phyloP scores from a whole-genome alignment of 2,797 vertebrate species.

The Syndactyla subalaris region DNA sequence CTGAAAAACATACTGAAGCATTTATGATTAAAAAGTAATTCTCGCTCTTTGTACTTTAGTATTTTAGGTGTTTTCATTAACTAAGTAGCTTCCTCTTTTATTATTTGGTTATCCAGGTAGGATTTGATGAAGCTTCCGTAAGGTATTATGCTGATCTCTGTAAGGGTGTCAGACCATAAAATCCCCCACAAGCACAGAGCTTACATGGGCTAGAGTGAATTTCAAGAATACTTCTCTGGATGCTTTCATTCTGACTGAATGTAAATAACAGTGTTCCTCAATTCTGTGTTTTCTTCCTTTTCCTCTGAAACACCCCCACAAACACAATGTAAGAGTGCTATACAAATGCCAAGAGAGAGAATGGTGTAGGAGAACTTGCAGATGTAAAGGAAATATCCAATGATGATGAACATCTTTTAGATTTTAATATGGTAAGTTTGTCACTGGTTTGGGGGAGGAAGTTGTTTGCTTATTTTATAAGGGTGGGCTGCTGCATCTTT shows the following conservation, averaged over 20 bases:
- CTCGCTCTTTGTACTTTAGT: background rate
- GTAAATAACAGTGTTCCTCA: slow-evolving; percentile 63
- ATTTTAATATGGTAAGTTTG: slow-evolving; percentile 84
- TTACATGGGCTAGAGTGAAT: background rate
- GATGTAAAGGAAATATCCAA: slow-evolving; percentile 77
- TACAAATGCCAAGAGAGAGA: slow-evolving; percentile 78
- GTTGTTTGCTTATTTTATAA: slow-evolving; percentile 2
- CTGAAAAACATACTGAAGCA: background rate
- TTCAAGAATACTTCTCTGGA: background rate
- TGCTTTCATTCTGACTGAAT: slow-evolving; percentile 1
- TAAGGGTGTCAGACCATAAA: background rate
- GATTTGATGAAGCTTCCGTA: background rate
- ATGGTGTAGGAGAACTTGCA: slow-evolving; percentile 76
- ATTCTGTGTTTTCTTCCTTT: slow-evolving; percentile 68
- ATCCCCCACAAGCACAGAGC: background rate
- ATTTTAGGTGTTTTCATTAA: background rate
- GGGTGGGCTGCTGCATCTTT: background rate
- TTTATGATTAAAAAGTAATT: background rate
- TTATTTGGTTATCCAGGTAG: background rate
- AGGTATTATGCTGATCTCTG: background rate
- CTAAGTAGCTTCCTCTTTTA: background rate
- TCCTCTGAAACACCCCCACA: slow-evolving; percentile 51
- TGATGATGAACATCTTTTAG: slow-evolving; percentile 79
- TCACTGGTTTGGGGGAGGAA: slow-evolving; percentile 13
- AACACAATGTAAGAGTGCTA: slow-evolving; percentile 77